phyloP scores from a whole-genome alignment of 2,113 vertebrate species.

The Hoplias malabaricus region DNA sequence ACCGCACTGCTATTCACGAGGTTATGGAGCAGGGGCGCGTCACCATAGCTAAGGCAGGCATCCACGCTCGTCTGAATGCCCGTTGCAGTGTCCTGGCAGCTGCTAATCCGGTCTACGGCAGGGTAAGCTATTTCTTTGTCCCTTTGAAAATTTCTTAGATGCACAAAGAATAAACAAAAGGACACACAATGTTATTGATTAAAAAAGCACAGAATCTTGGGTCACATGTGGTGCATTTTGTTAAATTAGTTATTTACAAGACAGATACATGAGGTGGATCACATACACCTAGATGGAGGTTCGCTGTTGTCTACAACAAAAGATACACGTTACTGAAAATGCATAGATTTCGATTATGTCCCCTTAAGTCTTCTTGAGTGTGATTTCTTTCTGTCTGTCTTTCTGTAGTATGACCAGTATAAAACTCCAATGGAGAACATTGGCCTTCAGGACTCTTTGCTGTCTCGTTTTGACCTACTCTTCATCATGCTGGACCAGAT shows the following conservation, averaged over 20 bases:
- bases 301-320: no score
- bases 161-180: no score
- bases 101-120: constrained; percentile 92
- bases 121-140: constrained; percentile 76
- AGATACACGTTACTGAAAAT: no score
- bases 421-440: constrained; percentile 99
- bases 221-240: no score
- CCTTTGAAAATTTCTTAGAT: no score
- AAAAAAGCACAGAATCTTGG: no score
- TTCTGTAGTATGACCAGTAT: constrained; percentile 91
- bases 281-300: no score
- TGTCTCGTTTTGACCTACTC: constrained; percentile 95
- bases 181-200: no score
- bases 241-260: no score
- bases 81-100: constrained; percentile 95
- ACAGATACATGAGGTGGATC: no score
- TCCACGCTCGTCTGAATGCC: constrained; percentile 94
- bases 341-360: no score
- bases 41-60: constrained; percentile 95
- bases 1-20: constrained; percentile 97
- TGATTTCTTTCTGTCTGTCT: not conserved
- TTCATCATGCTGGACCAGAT: constrained; percentile 98
- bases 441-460: constrained; percentile 93
- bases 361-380: no score
- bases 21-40: constrained; percentile 98